Base-by-base conservation (phyloP, 2,113 vertebrate genomes). In the cattle (Bos taurus) region DNA sequence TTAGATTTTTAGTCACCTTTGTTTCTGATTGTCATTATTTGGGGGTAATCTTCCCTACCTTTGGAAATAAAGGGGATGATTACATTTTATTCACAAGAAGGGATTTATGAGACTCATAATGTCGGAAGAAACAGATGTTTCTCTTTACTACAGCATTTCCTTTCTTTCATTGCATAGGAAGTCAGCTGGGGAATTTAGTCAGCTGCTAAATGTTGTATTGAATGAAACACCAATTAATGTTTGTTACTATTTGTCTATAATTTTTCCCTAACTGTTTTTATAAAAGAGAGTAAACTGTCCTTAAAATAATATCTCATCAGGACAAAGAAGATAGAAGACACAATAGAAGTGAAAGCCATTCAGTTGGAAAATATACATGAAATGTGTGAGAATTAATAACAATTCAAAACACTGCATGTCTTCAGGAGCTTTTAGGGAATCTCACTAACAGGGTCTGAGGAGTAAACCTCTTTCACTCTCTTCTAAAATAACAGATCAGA, bases 61-160 rank as follows among this genome's bases (percentile, higher is more conserved):
- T 98, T 97, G 97, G 98, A 98, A 99, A 99, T 98, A 98, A 98
- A 99, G 96, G 92, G 93, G 97, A 98, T 99, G 98, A 98, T 99
- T 99, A 98, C 97, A 0, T 98, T 99, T 99, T 98, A 98, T 98
- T 98, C 98, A 94, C 93, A 98, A 98, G 98, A 97, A 98, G 98
- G 97, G 98, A 98, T 99, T 99, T 98, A 96, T 98, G 98, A 98
- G 98, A 97, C 84, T 94, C 85, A 92, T 97, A 98, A 98, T 96
- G 96, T 97, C 98, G 90, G 96, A 97, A 98, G 98, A 98, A 98
- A 97, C 99, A 99, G 98, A 98, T 99, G 98, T 97, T 99, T 98
- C 98, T 98, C 97, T 98, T 95, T 96, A 98, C 98, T 84, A 4
- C 48, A 81, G 94, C 36, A 92, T 95, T 97, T 97, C 92, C 96